Conservation (phyloP, 2,113 vertebrate genomes). For the Pseudopodoces humilis region DNA sequence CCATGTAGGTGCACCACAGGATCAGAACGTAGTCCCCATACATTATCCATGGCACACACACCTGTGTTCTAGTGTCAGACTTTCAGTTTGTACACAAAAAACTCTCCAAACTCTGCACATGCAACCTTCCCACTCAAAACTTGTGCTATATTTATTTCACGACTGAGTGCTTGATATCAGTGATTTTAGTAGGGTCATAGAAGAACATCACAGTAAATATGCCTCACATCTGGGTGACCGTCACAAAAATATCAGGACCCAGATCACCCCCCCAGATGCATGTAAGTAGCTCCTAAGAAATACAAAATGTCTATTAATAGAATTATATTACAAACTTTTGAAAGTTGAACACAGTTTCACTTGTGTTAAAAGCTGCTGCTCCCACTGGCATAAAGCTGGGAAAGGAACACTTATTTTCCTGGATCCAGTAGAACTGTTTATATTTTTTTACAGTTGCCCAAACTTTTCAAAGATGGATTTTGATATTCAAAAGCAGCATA, state of each 20-base stretch:
- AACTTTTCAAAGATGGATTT: background rate
- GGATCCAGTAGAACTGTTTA: background rate
- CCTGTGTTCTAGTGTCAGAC: background rate
- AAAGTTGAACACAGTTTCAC: background rate
- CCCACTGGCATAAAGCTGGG: background rate
- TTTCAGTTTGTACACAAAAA: background rate
- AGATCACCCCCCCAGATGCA: background rate
- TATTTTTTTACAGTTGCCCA: background rate
- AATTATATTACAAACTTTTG: background rate
- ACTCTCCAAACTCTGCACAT: background rate
- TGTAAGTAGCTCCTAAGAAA: background rate
- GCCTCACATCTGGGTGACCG: too few species aligned
- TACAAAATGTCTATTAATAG: background rate
- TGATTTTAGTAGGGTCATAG: background rate
- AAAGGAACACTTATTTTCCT: background rate
- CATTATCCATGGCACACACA: background rate
- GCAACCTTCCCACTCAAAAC: background rate
- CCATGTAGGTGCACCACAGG: fast-evolving
- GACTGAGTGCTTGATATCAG: background rate
- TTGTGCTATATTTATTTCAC: background rate
- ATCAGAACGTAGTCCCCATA: fast-evolving
- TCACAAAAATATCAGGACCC: background rate
- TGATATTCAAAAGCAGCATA: background rate
- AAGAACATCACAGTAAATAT: background rate
- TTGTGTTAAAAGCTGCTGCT: background rate